These are phyloP conservation scores for Morpho deidamia DNA, from an alignment of 2,888 invertebrate genomes.

Conservation along the genomic window DNA sequence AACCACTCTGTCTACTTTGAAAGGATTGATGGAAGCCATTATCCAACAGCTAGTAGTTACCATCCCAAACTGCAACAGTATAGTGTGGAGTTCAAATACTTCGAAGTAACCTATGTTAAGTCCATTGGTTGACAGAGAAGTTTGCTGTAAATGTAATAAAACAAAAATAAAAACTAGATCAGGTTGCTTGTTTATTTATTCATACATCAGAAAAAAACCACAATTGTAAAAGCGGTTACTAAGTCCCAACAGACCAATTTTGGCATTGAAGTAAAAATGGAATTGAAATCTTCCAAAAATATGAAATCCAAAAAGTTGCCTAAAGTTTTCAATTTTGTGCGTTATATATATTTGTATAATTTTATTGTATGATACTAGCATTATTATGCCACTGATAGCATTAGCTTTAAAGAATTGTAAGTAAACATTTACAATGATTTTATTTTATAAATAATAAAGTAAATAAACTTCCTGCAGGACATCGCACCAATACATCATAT, in stretches of 20 bases:
- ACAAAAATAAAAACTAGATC: conserved; percentile 15
- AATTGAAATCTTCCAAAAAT: conserved; percentile 26
- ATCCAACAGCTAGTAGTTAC: too few species aligned
- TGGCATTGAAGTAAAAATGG: conserved; percentile 33
- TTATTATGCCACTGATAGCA: conserved; percentile 9
- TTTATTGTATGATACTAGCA: conserved; percentile 1
- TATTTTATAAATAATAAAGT: background rate
- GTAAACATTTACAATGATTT: background rate
- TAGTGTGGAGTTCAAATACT: too few species aligned
- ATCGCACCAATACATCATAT: conserved; percentile 34
- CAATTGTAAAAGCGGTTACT: conserved; percentile 56
- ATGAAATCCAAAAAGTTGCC: conserved; percentile 24
- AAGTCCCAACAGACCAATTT: conserved; percentile 40
- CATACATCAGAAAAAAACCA: conserved; percentile 55
- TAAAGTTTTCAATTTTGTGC: conserved; percentile 40
- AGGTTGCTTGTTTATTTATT: conserved; percentile 64
- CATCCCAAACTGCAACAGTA: too few species aligned
- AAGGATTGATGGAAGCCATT: too few species aligned
- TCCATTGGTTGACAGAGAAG: too few species aligned
- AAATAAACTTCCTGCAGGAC: conserved; percentile 26
- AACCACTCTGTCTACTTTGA: too few species aligned
- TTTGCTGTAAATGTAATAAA: background rate
- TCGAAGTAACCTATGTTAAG: too few species aligned
- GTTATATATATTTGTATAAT: conserved; percentile 21
- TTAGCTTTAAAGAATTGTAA: too few species aligned